Percentiles rank a stretch among this genome's conserved stretches.
These are phyloP conservation scores for Hedya salicella DNA, from an alignment of 2,888 invertebrate species.

Conservation along the genomic window DNA sequence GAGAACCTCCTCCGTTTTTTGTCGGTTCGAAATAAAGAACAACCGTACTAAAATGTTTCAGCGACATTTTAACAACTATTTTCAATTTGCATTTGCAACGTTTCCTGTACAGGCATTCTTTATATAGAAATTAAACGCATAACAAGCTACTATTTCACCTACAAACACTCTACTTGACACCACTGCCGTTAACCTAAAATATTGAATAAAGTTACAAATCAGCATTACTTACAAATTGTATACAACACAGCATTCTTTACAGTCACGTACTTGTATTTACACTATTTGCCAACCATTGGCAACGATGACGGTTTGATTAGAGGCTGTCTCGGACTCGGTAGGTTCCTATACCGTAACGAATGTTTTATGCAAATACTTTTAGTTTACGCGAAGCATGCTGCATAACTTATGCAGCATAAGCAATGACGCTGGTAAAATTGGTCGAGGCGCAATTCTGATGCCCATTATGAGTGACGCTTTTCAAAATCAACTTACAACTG, in stretches of 20 bases:
- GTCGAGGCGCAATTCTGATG: background rate
- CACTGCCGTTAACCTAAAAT: constrained; percentile 21
- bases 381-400: constrained; percentile 25
- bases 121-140: background rate
- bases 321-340: constrained; percentile 11
- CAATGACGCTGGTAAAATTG: constrained; percentile 22
- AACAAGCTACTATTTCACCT: constrained; percentile 12
- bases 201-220: constrained; percentile 40
- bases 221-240: constrained; percentile 45
- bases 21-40: too few species aligned
- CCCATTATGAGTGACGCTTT: background rate
- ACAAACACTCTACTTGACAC: constrained; percentile 15
- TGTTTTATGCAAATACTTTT: constrained; percentile 39
- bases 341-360: constrained; percentile 32
- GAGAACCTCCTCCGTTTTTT: too few species aligned
- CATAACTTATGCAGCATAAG: background rate
- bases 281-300: constrained; percentile 27
- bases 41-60: too few species aligned
- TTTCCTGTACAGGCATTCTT: background rate
- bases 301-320: constrained; percentile 34
- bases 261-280: constrained; percentile 45
- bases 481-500: background rate
- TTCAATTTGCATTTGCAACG: background rate
- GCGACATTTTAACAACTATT: too few species aligned
- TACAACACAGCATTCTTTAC: constrained; percentile 34